Evolutionary conservation across 2,113 vertebrate species (phyloP), one percentile per base, ranked within the genome.

Genomic region (Piprites chloris): DNA sequence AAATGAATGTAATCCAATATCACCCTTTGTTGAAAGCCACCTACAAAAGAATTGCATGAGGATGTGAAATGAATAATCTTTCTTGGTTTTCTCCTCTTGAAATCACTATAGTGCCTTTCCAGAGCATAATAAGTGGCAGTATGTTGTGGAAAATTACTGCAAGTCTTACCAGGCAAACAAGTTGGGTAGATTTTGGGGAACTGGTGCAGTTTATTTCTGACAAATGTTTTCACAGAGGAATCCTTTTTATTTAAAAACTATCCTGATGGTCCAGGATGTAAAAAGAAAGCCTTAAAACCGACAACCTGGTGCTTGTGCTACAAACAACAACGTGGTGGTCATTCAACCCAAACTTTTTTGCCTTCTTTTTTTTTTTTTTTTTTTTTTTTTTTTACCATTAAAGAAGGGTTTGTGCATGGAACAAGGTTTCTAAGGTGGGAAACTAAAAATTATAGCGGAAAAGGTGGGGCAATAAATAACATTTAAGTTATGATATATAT

Each of bases 1-100:
- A 97, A 97, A 96, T 96, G 95, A 97, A 97, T 96, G 97, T 97
- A 96, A 97, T 95, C 89, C 94, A 96, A 96, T 96, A 96, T 96
- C 90, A 78, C 90, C 91, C 94, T 96, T 97, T 97, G 96, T 96
- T 93, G 93, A 95, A 97, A 96, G 96, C 95, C 96, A 97, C 94
- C 96, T 97, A 95, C 95, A 96, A 96, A 97, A 96, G 95, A 97
- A 97, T 93, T 94, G 93, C 79, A 92, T 89, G 86, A 96, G 94
- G 94, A 96, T 96, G 96, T 95, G 97, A 97, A 96, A 96, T 96
- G 95, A 97, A 96, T 97, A 96, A 97, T 96, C 91, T 96, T 95
- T 78, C 95, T 65, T 90, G 76, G 76, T 95, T 96, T 96, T 95
- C 84, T 92, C 92, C 88, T 89, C 93, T 96, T 90, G 95, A 96